These are phyloP conservation scores for Phrynocephalus forsythii DNA, from an alignment of 2,797 vertebrate genomes.

Conservation along the genomic window DNA sequence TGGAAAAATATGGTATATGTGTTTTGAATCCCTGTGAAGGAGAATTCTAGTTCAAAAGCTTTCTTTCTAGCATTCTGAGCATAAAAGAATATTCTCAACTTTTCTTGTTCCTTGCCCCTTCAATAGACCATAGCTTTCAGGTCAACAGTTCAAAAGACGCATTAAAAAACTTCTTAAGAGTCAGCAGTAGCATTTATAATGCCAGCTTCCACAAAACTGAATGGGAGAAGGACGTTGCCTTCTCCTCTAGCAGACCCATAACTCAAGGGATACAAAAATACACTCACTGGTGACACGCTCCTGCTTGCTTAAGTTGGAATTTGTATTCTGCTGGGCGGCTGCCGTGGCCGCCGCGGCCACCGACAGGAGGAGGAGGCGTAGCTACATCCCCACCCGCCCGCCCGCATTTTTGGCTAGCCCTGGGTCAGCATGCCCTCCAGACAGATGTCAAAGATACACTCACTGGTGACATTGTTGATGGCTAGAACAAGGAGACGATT, in stretches of 20 bases:
- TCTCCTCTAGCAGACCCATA: too few relatives aligned
- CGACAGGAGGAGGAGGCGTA: too few relatives aligned
- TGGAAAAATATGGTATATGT: too few relatives aligned
- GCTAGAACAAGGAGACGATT: rapidly evolving
- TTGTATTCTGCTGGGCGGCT: not conserved
- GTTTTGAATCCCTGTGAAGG: too few relatives aligned
- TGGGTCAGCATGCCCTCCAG: not conserved
- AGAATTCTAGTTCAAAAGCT: not conserved
- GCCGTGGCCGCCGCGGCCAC: too few relatives aligned
- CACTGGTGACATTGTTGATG: not conserved
- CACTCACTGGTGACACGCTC: not conserved
- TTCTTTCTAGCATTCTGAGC: not conserved
- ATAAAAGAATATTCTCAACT: not conserved
- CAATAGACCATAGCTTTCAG: not conserved
- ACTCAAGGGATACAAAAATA: too few relatives aligned
- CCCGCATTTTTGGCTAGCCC: not conserved
- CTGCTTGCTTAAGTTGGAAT: slow-evolving; percentile 18
- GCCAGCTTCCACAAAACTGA: too few relatives aligned
- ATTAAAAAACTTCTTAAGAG: not conserved
- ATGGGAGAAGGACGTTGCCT: not conserved
- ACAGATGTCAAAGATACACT: not conserved
- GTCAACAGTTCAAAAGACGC: not conserved
- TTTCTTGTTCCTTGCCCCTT: not conserved
- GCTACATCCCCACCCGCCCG: too few relatives aligned
- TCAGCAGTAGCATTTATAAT: not conserved